Conservation (phyloP, 2,113 vertebrate species). For the Pelecanoides urinatrix region DNA sequence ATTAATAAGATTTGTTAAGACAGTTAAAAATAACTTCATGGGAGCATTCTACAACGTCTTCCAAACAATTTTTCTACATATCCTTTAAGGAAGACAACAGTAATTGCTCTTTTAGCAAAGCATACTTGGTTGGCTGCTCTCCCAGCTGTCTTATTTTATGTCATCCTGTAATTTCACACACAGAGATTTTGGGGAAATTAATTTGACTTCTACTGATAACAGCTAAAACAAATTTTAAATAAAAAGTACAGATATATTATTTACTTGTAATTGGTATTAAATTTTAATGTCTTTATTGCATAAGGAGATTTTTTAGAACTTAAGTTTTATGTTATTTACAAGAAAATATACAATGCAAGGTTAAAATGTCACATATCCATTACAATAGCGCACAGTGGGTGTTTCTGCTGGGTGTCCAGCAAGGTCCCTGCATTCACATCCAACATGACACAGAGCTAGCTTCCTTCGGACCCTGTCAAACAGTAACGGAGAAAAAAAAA, state of each 20-base stretch:
- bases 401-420: background rate
- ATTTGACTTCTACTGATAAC: background rate
- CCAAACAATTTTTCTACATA: background rate
- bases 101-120: background rate
- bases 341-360: conserved; percentile 67
- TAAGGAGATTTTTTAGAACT: conserved; percentile 47
- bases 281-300: conserved; percentile 64
- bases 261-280: conserved; percentile 44
- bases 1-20: background rate
- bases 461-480: conserved; percentile 82
- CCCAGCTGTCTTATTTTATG: background rate
- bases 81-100: background rate
- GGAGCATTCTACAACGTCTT: background rate
- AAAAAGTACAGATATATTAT: background rate
- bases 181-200: background rate
- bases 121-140: background rate
- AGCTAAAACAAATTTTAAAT: background rate
- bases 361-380: conserved; percentile 2
- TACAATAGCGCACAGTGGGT: background rate
- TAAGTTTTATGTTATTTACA: conserved; percentile 74
- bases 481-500: background rate
- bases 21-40: background rate
- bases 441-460: conserved; percentile 74
- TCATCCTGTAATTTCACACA: background rate
- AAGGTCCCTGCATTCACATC: conserved; percentile 74